Percentiles rank a stretch among this genome's conserved stretches.
Evolutionary conservation across 1,140 invertebrate species (phyloP).

Genomic region (Oscheius sp.): DNA sequence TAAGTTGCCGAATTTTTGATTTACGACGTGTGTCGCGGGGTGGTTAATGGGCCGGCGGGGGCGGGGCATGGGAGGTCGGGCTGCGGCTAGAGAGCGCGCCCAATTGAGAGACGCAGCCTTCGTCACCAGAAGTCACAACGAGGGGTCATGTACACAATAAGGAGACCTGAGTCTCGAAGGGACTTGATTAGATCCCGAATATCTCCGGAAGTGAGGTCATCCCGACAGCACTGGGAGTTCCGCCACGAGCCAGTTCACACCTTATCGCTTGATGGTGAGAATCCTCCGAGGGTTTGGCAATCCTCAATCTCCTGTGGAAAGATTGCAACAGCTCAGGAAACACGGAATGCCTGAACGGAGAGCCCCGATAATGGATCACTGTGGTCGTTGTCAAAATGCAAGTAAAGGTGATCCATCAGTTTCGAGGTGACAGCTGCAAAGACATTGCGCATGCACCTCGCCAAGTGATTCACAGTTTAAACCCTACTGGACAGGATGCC

Average conservation of each 20-base stretch:
- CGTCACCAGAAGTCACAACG: slow-evolving; percentile 6
- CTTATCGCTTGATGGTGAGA: no score
- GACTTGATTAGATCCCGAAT: not conserved
- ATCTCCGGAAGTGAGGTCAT: no score
- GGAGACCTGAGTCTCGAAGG: not conserved
- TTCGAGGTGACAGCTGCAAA: slow-evolving; percentile 7
- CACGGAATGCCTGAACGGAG: not conserved
- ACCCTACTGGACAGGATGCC: no score
- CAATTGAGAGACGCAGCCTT: not conserved
- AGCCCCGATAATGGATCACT: slow-evolving; percentile 1
- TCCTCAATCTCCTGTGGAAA: no score
- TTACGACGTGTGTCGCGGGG: slow-evolving; percentile 27
- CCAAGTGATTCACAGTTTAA: no score
- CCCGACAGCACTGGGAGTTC: no score
- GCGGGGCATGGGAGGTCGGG: not conserved
- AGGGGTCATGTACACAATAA: not conserved
- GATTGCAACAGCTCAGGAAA: no score
- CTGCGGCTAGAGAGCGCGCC: not conserved
- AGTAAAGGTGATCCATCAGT: slow-evolving; percentile 12
- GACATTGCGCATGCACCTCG: no score
- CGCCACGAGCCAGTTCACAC: no score
- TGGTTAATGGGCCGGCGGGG: not conserved
- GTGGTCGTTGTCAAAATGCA: slow-evolving; percentile 10
- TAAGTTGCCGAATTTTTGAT: slow-evolving; percentile 35
- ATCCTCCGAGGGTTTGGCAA: no score